Evolutionary conservation across 2,888 invertebrate species (phyloP).

Genomic region (Acanthosepion lycidas): DNA sequence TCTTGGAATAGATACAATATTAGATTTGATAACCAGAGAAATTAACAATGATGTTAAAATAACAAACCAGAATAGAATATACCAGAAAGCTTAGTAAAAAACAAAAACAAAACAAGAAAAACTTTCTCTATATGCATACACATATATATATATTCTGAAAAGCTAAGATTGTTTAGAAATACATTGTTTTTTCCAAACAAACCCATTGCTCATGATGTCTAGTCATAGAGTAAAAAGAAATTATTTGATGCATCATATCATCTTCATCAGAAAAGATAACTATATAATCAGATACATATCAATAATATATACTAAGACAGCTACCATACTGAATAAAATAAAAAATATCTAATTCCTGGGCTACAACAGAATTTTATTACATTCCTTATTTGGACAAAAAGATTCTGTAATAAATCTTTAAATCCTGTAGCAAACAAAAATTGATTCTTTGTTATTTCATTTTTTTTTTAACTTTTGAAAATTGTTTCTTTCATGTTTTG

Average conservation of each 20-base stretch:
- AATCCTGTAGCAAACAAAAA: background rate
- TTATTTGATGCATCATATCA: background rate
- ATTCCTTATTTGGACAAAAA: background rate
- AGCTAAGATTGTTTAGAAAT: background rate
- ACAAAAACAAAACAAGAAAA: no score
- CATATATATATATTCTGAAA: background rate
- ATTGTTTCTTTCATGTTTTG: constrained; percentile 38
- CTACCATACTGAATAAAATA: background rate
- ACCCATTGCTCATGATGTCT: background rate
- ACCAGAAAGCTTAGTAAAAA: no score
- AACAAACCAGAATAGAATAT: no score
- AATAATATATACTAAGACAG: background rate
- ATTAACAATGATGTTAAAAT: no score
- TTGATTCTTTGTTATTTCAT: background rate
- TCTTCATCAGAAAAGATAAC: background rate
- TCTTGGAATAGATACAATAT: no score
- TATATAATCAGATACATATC: background rate
- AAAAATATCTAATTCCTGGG: background rate
- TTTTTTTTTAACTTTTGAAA: background rate
- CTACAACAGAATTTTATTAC: background rate
- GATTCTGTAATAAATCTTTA: background rate
- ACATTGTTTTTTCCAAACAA: background rate
- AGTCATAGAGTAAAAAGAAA: background rate
- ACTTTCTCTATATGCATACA: no score
- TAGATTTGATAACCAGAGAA: no score